These are phyloP conservation scores for Sternotherus odoratus DNA, from an alignment of 2,797 vertebrate genomes.

Conservation along the genomic window DNA sequence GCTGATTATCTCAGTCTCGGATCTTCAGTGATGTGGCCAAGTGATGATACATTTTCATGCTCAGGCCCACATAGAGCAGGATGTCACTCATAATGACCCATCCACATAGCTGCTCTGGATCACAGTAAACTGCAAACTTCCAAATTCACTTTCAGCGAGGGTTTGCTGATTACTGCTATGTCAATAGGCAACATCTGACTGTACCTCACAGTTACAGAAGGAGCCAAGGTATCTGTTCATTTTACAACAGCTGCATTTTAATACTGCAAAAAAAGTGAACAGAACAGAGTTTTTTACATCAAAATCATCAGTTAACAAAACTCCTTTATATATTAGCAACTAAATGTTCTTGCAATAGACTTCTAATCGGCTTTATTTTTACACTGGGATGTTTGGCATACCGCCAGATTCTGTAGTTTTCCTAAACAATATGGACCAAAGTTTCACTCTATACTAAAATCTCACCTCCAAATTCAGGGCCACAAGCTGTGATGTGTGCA, in stretches of 20 bases:
- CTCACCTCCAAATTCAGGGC: slow-evolving; percentile 19
- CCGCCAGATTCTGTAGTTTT: slow-evolving; percentile 56
- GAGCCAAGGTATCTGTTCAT: background rate
- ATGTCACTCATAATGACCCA: background rate
- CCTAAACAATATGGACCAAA: slow-evolving; percentile 64
- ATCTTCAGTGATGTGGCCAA: slow-evolving; percentile 43
- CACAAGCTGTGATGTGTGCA: background rate
- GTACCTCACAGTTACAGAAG: background rate
- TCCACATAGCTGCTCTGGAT: slow-evolving; percentile 4
- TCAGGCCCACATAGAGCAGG: background rate
- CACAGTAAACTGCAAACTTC: slow-evolving; percentile 1
- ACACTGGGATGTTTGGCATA: slow-evolving; percentile 47
- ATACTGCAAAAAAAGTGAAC: slow-evolving; percentile 52
- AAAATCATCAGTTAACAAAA: slow-evolving; percentile 73
- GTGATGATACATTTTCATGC: background rate
- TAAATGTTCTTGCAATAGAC: slow-evolving; percentile 67
- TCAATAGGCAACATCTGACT: background rate
- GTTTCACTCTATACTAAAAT: slow-evolving; percentile 42
- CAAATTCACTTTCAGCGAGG: rapidly evolving
- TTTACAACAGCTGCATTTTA: slow-evolving; percentile 62
- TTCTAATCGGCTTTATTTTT: slow-evolving; percentile 74
- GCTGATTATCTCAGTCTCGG: slow-evolving; percentile 19
- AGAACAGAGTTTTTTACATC: slow-evolving; percentile 71
- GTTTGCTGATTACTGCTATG: background rate
- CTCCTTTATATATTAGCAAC: slow-evolving; percentile 67